These are phyloP conservation scores for Xestia rhomboidea DNA, from an alignment of 2,888 invertebrate species.

Conservation along the genomic window DNA sequence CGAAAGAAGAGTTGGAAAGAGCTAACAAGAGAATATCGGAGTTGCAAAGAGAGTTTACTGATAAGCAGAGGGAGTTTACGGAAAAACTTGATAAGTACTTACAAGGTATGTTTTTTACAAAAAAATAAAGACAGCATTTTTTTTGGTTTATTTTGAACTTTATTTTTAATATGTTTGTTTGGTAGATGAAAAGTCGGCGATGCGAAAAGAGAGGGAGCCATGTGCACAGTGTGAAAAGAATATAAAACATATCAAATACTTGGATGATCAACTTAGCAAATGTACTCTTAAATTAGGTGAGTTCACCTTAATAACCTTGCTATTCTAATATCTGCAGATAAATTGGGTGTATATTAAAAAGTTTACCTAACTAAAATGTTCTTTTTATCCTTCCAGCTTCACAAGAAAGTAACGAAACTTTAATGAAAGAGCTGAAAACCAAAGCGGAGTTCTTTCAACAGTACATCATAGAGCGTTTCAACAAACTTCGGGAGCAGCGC, in stretches of 20 bases:
- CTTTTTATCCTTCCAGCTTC: conserved; percentile 73
- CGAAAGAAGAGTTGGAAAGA: conserved; percentile 89
- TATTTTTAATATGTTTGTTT: conserved; percentile 21
- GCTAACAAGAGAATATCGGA: conserved; percentile 91
- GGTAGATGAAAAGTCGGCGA: conserved; percentile 85
- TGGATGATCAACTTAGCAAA: conserved; percentile 85
- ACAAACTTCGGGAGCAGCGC: conserved; percentile 79
- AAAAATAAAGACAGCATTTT: not conserved
- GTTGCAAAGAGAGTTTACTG: conserved; percentile 88
- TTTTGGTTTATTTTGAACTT: not conserved
- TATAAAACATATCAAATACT: conserved; percentile 79
- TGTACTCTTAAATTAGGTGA: conserved; percentile 83
- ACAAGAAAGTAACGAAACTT: conserved; percentile 90
- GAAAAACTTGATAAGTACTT: conserved; percentile 85
- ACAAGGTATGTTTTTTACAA: conserved; percentile 73
- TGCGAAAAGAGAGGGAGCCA: conserved; percentile 84
- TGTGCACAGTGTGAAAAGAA: conserved; percentile 85
- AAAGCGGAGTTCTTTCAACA: conserved; percentile 92
- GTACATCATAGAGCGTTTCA: conserved; percentile 90
- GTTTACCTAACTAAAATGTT: not conserved
- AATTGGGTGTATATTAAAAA: too few species aligned
- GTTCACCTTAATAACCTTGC: conserved; percentile 30
- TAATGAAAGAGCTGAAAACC: conserved; percentile 91
- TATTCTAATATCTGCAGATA: not conserved
- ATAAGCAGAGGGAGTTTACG: conserved; percentile 89